Evolutionary conservation across 2,113 vertebrate genomes (phyloP), one percentile per base, ranked within the genome.

Genomic region (Zingel zingel): DNA sequence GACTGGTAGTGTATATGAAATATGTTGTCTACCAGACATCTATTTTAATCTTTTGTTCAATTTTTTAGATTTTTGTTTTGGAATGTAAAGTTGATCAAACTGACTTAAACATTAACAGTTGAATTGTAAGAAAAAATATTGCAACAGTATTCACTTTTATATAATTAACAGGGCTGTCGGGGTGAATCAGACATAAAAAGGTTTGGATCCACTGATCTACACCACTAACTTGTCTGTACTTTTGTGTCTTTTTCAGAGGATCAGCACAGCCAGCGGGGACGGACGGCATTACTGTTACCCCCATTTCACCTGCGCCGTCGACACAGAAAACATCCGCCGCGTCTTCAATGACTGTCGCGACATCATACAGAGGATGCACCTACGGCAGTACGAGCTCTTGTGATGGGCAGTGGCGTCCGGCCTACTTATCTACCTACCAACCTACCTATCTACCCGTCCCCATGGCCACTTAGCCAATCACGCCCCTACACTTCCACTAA

Each of bases 291-390:
- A 99, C 92, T 99, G 98, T 95, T 99, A 99, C 86, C 98, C 98
- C 33, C 98, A 99, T 94, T 99, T 99, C 95, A 99, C 98, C 13
- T 99, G 98, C 82, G 98, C 98, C 0, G 98, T 99, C 88, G 98
- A 99, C 95, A 99, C 98, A 7, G 98, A 99, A 94, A 99, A 99
- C 95, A 99, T 99, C 92, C 97, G 98, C 76, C 97, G 98, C 48
- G 98, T 99, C 95, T 99, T 99, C 97, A 99, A 97, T 92, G 98
- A 99, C 96, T 99, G 98, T 95, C 97, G 98, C 45, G 98, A 99
- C 97, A 99, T 99, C 97, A 99, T 99, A 91, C 98, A 99, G 96
- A 96, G 98, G 95, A 99, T 99, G 98, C 98, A 99, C 94, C 97
- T 99, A 79, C 97, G 98, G 77, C 98, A 99, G 94, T 99, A 99